These are phyloP conservation scores for Harpagifer antarcticus DNA, from an alignment of 2,797 vertebrate genomes.

Conservation along the genomic window DNA sequence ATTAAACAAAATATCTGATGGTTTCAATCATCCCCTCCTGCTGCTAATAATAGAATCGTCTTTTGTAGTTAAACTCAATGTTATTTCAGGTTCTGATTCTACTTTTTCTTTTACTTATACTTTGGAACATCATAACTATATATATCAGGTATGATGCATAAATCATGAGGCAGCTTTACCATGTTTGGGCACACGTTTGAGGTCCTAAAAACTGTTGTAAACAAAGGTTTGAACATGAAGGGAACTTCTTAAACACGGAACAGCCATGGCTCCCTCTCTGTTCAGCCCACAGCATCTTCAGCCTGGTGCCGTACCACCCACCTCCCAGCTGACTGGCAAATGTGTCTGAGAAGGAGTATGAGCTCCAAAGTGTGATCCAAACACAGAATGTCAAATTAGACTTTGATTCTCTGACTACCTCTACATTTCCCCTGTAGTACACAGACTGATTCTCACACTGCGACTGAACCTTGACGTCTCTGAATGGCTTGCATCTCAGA, in stretches of 20 bases:
- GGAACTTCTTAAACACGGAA: conserved; percentile 18
- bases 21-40: too few relatives aligned
- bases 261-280: conserved; percentile 32
- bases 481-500: conserved; percentile 16
- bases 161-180: not conserved
- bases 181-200: not conserved
- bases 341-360: conserved; percentile 46
- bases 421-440: conserved; percentile 1
- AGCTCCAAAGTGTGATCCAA: conserved; percentile 45
- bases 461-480: conserved; percentile 10
- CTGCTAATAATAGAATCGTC: too few relatives aligned
- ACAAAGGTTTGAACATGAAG: conserved; percentile 19
- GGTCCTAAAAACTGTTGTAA: not conserved
- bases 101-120: too few relatives aligned
- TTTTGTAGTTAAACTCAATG: too few relatives aligned
- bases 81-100: too few relatives aligned
- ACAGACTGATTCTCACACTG: not conserved
- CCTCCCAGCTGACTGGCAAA: conserved; percentile 63
- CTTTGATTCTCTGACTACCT: conserved; percentile 28
- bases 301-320: conserved; percentile 58
- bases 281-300: conserved; percentile 52
- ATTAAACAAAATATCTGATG: too few relatives aligned
- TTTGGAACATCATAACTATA: too few relatives aligned
- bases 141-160: too few relatives aligned
- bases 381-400: conserved; percentile 48